phyloP scores from a whole-genome alignment of 2,113 vertebrate genomes.

The Pseudonaja textilis region DNA sequence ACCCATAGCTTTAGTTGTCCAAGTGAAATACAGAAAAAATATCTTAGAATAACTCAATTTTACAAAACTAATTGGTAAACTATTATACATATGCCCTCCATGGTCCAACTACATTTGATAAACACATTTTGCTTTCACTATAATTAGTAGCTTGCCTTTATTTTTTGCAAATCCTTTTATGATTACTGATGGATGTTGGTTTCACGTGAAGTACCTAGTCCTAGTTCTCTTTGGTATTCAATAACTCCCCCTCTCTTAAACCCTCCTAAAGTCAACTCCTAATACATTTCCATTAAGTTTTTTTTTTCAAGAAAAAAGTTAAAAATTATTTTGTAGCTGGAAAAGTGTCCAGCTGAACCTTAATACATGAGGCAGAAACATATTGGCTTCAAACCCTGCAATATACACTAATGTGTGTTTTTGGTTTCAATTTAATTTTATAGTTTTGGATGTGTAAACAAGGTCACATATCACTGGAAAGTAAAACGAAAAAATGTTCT shows the following conservation, averaged over 20 bases:
- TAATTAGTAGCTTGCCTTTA: neutral
- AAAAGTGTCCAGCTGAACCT: neutral
- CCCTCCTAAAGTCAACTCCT: neutral
- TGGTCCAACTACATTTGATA: neutral
- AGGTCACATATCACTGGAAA: neutral
- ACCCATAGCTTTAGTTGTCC: neutral
- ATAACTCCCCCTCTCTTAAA: neutral
- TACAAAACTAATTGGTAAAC: neutral
- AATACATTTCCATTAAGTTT: conserved; percentile 10
- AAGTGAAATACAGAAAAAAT: neutral
- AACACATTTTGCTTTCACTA: neutral
- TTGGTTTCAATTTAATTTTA: neutral
- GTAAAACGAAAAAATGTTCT: neutral
- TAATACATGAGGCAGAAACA: neutral
- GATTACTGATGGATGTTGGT: neutral
- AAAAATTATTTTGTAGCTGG: neutral
- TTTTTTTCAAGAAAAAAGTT: neutral
- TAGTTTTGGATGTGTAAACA: neutral
- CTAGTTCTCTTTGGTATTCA: neutral
- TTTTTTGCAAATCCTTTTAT: neutral
- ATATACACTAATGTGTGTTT: neutral
- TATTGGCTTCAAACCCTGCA: neutral
- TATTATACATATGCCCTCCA: neutral
- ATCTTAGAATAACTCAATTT: neutral
- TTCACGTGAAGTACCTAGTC: no score